Percentiles rank a stretch among this genome's conserved stretches.
phyloP scores from a whole-genome alignment of 1,140 invertebrate genomes.

The Lethrus apterus region DNA sequence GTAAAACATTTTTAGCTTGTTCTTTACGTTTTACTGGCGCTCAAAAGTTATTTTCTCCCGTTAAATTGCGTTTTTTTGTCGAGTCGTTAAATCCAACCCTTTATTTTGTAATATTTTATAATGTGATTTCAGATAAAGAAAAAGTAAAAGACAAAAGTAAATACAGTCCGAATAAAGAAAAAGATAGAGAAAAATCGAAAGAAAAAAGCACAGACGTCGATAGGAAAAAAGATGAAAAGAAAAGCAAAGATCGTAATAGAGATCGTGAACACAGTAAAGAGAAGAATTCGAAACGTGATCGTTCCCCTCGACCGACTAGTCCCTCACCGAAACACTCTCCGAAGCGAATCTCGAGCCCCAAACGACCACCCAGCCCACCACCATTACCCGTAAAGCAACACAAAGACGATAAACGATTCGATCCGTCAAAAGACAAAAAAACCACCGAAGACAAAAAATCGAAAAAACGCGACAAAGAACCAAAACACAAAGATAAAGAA shows the following conservation, averaged over 20 bases:
- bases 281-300: slow-evolving; percentile 24
- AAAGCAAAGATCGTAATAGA: slow-evolving; percentile 51
- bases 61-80: no score
- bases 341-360: slow-evolving; percentile 43
- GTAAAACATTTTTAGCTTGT: no score
- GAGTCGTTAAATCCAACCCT: no score
- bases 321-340: slow-evolving; percentile 38
- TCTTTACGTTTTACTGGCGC: no score
- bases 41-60: no score
- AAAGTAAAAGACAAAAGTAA: slow-evolving; percentile 48
- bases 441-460: slow-evolving; percentile 34
- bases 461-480: slow-evolving; percentile 39
- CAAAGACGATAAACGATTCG: slow-evolving; percentile 43
- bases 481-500: slow-evolving; percentile 21
- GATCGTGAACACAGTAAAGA: slow-evolving; percentile 58
- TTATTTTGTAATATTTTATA: slow-evolving; percentile 35
- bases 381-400: slow-evolving; percentile 42
- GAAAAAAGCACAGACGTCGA: slow-evolving; percentile 50
- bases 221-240: slow-evolving; percentile 52
- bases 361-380: slow-evolving; percentile 50
- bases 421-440: slow-evolving; percentile 38
- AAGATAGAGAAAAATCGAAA: slow-evolving; percentile 47
- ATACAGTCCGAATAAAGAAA: slow-evolving; percentile 48
- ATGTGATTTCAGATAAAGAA: slow-evolving; percentile 8
- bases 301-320: slow-evolving; percentile 26